Evolutionary conservation across 1,140 invertebrate species (phyloP).

Genomic region (Archegozetes longisetosus): DNA sequence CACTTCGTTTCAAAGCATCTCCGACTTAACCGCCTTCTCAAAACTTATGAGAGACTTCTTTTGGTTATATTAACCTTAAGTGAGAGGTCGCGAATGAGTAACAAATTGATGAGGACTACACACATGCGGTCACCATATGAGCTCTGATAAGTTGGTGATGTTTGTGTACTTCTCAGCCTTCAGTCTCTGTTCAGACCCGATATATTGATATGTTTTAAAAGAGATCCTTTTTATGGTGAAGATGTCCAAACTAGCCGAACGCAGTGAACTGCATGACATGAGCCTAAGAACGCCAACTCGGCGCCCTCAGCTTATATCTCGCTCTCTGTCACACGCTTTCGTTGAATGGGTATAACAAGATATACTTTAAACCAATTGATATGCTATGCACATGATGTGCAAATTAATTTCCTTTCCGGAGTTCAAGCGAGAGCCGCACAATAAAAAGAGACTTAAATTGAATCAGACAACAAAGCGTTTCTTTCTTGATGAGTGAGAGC

Average conservation of each 20-base stretch:
- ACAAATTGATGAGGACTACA: constrained; percentile 8
- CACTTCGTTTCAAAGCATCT: not conserved
- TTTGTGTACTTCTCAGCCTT: not conserved
- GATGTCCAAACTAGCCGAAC: not conserved
- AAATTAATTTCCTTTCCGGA: not conserved
- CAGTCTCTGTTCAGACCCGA: not conserved
- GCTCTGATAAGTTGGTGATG: not conserved
- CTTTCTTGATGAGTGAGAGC: not conserved
- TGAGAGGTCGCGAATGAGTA: constrained; percentile 9
- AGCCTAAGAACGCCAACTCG: not conserved
- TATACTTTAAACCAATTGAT: not conserved
- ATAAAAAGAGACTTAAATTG: not conserved
- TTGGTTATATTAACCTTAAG: constrained; percentile 9
- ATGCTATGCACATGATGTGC: not conserved
- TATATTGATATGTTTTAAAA: not conserved
- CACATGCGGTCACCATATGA: constrained; percentile 13
- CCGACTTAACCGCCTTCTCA: not conserved
- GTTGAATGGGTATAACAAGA: not conserved
- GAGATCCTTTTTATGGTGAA: not conserved
- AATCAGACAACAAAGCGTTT: not conserved
- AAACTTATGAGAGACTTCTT: not conserved
- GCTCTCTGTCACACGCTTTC: not conserved
- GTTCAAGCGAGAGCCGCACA: not conserved
- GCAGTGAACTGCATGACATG: too few species aligned
- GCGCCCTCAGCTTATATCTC: not conserved